These are phyloP conservation scores for Microtus pennsylvanicus DNA, from an alignment of 2,113 vertebrate genomes.

Conservation along the genomic window DNA sequence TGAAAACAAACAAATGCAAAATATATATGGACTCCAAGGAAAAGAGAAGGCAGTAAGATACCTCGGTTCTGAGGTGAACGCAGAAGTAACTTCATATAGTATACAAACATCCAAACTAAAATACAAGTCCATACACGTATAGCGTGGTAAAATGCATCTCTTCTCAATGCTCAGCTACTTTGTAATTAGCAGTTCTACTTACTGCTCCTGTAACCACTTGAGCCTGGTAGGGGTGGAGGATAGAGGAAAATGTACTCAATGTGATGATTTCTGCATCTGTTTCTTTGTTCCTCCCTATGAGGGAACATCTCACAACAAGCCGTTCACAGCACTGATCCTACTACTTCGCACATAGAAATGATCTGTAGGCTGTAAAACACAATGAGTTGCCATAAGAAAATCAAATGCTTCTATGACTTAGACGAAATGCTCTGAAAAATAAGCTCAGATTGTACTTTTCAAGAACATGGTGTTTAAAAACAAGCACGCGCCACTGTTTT, in stretches of 20 bases:
- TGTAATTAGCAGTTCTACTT: slow-evolving; percentile 5
- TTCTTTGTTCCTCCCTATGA: neutral
- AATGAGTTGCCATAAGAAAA: slow-evolving; percentile 54
- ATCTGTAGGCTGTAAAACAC: neutral
- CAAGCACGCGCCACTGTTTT: slow-evolving; percentile 50
- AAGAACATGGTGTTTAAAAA: slow-evolving; percentile 54
- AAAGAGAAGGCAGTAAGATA: neutral
- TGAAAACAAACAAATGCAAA: neutral
- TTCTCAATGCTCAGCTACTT: slow-evolving; percentile 19
- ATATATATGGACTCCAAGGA: neutral
- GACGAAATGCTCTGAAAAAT: slow-evolving; percentile 31
- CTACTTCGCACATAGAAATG: neutral
- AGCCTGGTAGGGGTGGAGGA: neutral
- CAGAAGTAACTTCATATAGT: neutral
- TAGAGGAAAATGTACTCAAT: neutral
- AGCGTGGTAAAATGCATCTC: neutral
- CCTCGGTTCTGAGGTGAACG: neutral
- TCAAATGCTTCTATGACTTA: slow-evolving; percentile 10
- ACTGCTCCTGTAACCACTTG: neutral
- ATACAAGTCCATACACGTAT: neutral
- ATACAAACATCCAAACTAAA: slow-evolving; percentile 20
- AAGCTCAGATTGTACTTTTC: slow-evolving; percentile 44
- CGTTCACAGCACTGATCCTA: neutral
- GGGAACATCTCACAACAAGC: neutral
- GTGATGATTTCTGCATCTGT: neutral